Conservation (phyloP, 2,797 vertebrate species). For the Strix occidentalis region DNA sequence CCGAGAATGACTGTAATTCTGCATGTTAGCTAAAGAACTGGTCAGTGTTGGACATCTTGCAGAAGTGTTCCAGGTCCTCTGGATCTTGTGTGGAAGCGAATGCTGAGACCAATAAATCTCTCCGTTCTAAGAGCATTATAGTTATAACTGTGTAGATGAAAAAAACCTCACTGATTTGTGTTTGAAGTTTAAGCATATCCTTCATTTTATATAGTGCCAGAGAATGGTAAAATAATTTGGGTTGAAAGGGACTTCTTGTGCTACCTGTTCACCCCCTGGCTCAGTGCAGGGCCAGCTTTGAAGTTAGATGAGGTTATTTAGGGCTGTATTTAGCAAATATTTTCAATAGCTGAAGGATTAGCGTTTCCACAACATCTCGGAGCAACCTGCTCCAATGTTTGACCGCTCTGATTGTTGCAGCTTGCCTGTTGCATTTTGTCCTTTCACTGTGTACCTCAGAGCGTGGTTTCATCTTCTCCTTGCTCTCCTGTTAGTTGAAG, state of each 20-base stretch:
- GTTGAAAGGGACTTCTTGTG: not conserved
- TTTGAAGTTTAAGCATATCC: not conserved
- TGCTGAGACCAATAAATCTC: not conserved
- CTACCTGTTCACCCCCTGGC: not conserved
- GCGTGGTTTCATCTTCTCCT: not conserved
- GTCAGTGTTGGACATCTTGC: not conserved
- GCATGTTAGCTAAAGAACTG: not conserved
- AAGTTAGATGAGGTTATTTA: not conserved
- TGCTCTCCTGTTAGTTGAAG: not conserved
- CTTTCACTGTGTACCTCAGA: not conserved
- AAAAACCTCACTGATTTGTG: not conserved
- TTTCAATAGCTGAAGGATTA: not conserved
- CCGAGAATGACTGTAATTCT: not conserved
- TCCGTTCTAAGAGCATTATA: not conserved
- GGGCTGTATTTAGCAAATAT: not conserved
- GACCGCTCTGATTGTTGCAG: not conserved
- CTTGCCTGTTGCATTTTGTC: not conserved
- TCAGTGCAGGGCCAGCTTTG: not conserved
- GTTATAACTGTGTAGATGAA: not conserved
- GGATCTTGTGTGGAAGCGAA: not conserved
- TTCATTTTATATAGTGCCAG: not conserved
- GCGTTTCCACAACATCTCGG: not conserved
- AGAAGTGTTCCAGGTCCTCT: not conserved
- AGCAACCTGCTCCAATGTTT: not conserved
- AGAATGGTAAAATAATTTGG: not conserved